Base-by-base conservation (phyloP, 2,888 invertebrate genomes). In the Dichetophora obliterata region DNA sequence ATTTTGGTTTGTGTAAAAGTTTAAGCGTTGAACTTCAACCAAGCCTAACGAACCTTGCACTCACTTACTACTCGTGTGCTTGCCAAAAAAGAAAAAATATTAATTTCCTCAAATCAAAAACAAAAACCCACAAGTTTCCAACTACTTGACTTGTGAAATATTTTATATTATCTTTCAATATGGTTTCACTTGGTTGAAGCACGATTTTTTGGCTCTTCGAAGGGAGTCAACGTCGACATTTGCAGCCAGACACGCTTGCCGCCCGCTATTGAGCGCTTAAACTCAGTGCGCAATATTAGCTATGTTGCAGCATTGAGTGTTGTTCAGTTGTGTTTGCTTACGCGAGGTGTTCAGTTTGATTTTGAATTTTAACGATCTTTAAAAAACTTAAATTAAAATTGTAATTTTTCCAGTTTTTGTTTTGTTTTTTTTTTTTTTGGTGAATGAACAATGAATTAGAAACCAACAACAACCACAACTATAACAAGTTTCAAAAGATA, bases 101-200 rank as follows among this genome's bases (percentile, higher is more conserved):
- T 66, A 66, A 22, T 66, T 66, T 34, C 61, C 14, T 54, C 31
- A 57, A 72, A 27, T 19, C 63, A 43, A 31, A 11, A 9, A 37
- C 48, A 69, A 43, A 22, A 43, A 75, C 14, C 65, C 6, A 5
- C 19, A 19, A 43, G 37, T 9, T 63, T 52, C 65, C 74, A 72
- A 48, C 59, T 61, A 3, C 65, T 73, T 75, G 69, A 75, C 68
- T 79, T 79, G 65, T 69, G 76, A 76, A 79, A 79, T 72, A 69
- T 69, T 69, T 66, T 54, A 34, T 31, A 54, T 54, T 70, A 43
- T 77, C 72, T 65, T 59, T 73, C 75, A 75, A 81, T 75, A 78
- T 76, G 5, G 81, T 84, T 83, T 80, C 85, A 85, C 85, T 86
- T 86, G 81, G 84, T 81, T 86, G 84, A 79, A 77, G 77, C 83